A percentile compares a stretch with the other conserved stretches of the same genome.
phyloP scores from a whole-genome alignment of 2,797 vertebrate genomes.

The Emydoidea blandingii region DNA sequence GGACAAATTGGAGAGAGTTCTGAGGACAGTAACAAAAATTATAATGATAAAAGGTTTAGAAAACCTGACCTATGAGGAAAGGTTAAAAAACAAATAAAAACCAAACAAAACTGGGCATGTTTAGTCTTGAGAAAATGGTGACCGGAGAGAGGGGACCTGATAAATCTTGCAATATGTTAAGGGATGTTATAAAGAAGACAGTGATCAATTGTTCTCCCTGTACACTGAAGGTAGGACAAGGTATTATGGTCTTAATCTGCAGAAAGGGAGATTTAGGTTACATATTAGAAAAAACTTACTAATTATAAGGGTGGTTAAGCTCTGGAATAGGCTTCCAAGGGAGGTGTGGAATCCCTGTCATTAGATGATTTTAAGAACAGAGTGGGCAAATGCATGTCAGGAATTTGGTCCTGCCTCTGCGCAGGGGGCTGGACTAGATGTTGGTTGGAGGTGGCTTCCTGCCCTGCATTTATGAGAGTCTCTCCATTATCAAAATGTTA shows the following conservation, averaged over 20 bases:
- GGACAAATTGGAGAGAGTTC: no score
- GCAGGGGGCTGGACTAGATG: not conserved
- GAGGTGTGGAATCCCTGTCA: not conserved
- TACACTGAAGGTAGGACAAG: not conserved
- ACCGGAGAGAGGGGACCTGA: no score
- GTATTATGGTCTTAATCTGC: not conserved
- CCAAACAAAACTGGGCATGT: no score
- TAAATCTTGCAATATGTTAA: no score
- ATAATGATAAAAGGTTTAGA: no score
- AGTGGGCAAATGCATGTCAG: not conserved
- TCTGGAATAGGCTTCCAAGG: not conserved
- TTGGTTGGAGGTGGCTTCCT: not conserved
- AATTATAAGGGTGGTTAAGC: not conserved
- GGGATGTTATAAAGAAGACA: not conserved
- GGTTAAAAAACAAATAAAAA: no score
- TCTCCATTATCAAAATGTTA: not conserved
- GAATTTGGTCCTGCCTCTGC: not conserved
- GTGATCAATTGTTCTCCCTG: not conserved
- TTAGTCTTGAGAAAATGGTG: no score
- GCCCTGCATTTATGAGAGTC: not conserved
- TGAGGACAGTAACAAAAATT: no score
- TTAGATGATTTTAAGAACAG: not conserved
- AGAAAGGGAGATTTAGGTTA: not conserved
- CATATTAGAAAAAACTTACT: not conserved
- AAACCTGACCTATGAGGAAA: no score